Evolutionary conservation across 2,888 invertebrate species (phyloP).

Genomic region (Capitulum mitella): DNA sequence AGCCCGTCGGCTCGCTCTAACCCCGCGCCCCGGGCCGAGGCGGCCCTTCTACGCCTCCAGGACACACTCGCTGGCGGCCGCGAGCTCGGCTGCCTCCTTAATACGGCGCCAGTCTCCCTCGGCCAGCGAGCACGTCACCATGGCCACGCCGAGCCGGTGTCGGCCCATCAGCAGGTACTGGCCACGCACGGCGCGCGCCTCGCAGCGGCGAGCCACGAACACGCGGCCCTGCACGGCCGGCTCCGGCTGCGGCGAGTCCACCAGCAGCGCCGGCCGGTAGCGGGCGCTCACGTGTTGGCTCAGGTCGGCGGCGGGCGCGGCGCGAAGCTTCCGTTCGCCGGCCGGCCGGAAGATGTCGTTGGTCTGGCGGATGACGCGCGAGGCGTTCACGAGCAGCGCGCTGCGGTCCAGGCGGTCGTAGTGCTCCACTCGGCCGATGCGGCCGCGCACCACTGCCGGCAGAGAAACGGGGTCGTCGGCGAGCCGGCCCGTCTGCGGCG

Average conservation of each 20-base stretch:
- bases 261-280: background rate
- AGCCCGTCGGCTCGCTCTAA: too few relatives aligned
- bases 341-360: slow-evolving; percentile 37
- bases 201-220: slow-evolving; percentile 59
- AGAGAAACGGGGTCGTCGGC: too few relatives aligned
- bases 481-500: too few relatives aligned
- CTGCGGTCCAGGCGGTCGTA: slow-evolving; percentile 58
- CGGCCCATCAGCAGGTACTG: slow-evolving; percentile 72
- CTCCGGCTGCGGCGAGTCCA: background rate
- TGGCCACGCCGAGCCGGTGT: slow-evolving; percentile 58
- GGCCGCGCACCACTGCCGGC: slow-evolving; percentile 52
- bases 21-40: too few relatives aligned
- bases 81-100: slow-evolving; percentile 53
- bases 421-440: slow-evolving; percentile 58
- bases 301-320: slow-evolving; percentile 41
- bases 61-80: slow-evolving; percentile 52
- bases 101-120: slow-evolving; percentile 59
- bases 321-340: background rate
- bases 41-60: slow-evolving; percentile 41
- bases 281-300: slow-evolving; percentile 4
- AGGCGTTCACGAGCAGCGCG: slow-evolving; percentile 58
- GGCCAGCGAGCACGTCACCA: slow-evolving; percentile 64
- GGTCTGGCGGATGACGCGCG: slow-evolving; percentile 59
- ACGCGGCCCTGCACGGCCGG: slow-evolving; percentile 40
- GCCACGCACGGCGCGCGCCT: slow-evolving; percentile 62